phyloP scores from a whole-genome alignment of 2,888 invertebrate species.

The Aspidapion aeneum region DNA sequence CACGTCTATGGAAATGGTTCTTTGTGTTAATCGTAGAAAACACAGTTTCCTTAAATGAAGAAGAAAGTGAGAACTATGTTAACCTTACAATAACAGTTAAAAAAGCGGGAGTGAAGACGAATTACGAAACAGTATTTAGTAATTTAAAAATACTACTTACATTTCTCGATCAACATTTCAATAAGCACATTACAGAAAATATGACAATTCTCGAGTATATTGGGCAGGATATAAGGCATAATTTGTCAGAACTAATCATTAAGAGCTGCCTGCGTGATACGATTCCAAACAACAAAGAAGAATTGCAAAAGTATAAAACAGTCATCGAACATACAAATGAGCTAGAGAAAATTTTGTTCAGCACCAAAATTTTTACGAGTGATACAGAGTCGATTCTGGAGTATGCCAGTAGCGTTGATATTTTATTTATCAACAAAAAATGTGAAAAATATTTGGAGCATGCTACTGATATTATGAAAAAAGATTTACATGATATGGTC shows the following conservation, averaged over 20 bases:
- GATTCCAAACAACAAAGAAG: constrained; percentile 71
- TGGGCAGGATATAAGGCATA: constrained; percentile 53
- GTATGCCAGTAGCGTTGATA: constrained; percentile 71
- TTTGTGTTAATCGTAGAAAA: constrained; percentile 56
- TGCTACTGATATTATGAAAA: constrained; percentile 71
- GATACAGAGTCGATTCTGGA: constrained; percentile 58
- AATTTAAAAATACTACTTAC: constrained; percentile 56
- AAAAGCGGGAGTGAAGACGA: constrained; percentile 45
- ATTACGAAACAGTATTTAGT: constrained; percentile 54
- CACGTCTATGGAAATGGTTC: constrained; percentile 56
- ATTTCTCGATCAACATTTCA: constrained; percentile 56
- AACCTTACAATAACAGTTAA: constrained; percentile 42
- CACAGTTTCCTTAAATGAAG: constrained; percentile 12
- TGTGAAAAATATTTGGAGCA: constrained; percentile 66
- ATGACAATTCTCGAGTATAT: constrained; percentile 54
- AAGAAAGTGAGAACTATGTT: constrained; percentile 33
- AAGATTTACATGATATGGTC: constrained; percentile 74
- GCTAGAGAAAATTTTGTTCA: constrained; percentile 62
- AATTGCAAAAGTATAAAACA: constrained; percentile 61
- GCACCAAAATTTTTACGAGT: constrained; percentile 55
- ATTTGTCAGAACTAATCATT: constrained; percentile 63
- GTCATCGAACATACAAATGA: constrained; percentile 61
- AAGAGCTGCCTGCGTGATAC: constrained; percentile 72
- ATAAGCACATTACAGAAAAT: constrained; percentile 48
- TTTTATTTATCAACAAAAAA: constrained; percentile 72